phyloP scores from a whole-genome alignment of 2,113 vertebrate genomes.

The Todiramphus saurophagus region DNA sequence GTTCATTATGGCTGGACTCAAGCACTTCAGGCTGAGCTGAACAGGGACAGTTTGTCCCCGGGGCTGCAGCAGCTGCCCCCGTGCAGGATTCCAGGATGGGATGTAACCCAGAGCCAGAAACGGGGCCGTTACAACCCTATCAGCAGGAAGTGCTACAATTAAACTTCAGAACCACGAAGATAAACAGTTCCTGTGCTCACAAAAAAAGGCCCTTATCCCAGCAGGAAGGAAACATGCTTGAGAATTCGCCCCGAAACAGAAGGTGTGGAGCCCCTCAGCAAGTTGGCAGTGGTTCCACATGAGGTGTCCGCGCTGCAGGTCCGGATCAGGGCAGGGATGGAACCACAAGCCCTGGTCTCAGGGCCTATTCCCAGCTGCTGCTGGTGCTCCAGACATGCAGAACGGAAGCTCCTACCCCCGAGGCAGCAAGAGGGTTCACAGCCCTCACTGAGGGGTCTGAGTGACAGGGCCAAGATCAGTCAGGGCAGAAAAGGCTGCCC shows the following conservation, averaged over 20 bases:
- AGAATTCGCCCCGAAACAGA: not conserved
- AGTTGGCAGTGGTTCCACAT: accelerated
- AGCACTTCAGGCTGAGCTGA: not conserved
- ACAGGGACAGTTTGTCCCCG: accelerated
- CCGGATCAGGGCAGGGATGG: not conserved
- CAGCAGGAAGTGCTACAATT: accelerated
- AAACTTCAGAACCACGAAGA: not conserved
- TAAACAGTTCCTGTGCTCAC: not conserved
- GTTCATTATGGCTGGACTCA: not conserved
- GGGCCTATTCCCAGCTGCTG: accelerated
- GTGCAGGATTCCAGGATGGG: accelerated
- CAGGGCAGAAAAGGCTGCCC: not conserved
- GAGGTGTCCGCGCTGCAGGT: not conserved
- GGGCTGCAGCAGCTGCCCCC: not conserved
- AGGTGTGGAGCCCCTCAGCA: not conserved
- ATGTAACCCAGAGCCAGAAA: not conserved
- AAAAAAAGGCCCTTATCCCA: not conserved
- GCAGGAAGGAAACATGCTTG: not conserved
- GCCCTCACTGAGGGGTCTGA: not conserved
- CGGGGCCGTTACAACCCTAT: accelerated
- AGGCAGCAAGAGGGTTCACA: not conserved
- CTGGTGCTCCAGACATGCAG: not conserved
- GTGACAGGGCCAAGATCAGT: not conserved
- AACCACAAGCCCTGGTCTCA: not conserved
- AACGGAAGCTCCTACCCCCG: accelerated